Base-by-base conservation (phyloP, 1,140 invertebrate species). In the Dendrolimus punctatus region DNA sequence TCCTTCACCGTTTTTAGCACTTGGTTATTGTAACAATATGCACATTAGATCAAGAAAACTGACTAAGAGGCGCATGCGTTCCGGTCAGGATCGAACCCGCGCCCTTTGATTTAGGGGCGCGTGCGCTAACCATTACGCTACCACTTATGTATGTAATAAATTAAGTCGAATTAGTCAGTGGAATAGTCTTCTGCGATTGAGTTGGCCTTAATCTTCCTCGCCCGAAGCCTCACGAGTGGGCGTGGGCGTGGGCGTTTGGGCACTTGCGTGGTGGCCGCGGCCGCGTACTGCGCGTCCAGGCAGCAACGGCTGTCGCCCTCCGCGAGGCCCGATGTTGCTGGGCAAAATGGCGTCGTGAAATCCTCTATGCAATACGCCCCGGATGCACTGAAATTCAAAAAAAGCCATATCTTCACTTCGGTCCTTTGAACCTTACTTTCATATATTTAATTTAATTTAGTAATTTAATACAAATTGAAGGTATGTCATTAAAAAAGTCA, bases 291-390 rank as follows among this genome's bases (percentile, higher is more conserved):
- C 48, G 68, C 69, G 59, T 85, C 82, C 6, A 90, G 68, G 60
- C 93, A 94, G 68, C 93, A 94, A 52, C 92, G 88, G 6, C 87
- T 72, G 69, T 93, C 92, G 6, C 93, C 93, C 6, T 88, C 80
- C 10, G 75, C 80, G 7, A 89, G 74, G 5, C 69, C 69, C 8
- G 76, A 69, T 39, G 87, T 85, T 38, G 73, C 80, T 0, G 92
- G 92, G 76, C 93, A 93, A 78, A 92, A 94, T 0, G 92, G 93
- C 5, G 91, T 88, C 43, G 89, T 69, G 42, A 87, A 80, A 40
- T 89, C 89, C 39, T 88, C 88, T 6, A 91, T 60, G 59, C 93
- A 94, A 66, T 92, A 94, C 0, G 92, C 92, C 0, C 93, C 93
- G 38, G 88, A 81, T 10, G 90, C 88, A 0, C 91, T 91, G 64